phyloP scores from a whole-genome alignment of 2,888 invertebrate genomes.

The Pristionchus fissidentatus region DNA sequence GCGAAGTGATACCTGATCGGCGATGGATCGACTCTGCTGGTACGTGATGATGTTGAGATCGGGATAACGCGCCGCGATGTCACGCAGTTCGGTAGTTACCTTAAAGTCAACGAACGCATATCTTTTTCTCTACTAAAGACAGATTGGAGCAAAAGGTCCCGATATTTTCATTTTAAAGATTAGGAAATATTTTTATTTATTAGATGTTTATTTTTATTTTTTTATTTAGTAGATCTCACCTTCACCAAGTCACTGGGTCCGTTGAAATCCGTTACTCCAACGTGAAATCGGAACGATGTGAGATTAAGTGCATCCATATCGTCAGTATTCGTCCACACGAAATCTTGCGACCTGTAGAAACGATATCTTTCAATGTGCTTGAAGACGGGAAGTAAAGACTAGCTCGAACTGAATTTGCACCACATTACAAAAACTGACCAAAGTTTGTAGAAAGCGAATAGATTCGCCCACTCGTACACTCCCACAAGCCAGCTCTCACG shows the following conservation, averaged over 20 bases:
- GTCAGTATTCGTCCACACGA: constrained; percentile 69
- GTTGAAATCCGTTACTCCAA: constrained; percentile 71
- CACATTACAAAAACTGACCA: constrained; percentile 61
- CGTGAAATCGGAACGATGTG: constrained; percentile 65
- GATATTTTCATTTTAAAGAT: not conserved
- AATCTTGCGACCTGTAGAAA: constrained; percentile 71
- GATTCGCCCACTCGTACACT: constrained; percentile 73
- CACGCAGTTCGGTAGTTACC: constrained; percentile 60
- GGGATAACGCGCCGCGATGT: constrained; percentile 66
- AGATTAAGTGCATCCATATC: constrained; percentile 57
- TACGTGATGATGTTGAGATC: constrained; percentile 72
- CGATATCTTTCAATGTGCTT: not conserved
- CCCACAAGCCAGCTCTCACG: constrained; percentile 72
- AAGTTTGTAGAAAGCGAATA: constrained; percentile 74
- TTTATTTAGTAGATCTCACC: constrained; percentile 54
- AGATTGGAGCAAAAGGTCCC: not conserved
- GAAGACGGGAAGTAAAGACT: too few species aligned
- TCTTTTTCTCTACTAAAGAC: not conserved
- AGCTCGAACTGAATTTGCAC: not conserved
- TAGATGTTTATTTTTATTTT: not conserved
- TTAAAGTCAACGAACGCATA: constrained; percentile 6
- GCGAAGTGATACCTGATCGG: constrained; percentile 66
- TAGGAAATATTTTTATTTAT: not conserved
- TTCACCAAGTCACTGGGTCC: constrained; percentile 72
- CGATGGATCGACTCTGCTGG: constrained; percentile 72